Evolutionary conservation across 2,797 vertebrate genomes (phyloP).

Genomic region (Typhlichthys subterraneus): DNA sequence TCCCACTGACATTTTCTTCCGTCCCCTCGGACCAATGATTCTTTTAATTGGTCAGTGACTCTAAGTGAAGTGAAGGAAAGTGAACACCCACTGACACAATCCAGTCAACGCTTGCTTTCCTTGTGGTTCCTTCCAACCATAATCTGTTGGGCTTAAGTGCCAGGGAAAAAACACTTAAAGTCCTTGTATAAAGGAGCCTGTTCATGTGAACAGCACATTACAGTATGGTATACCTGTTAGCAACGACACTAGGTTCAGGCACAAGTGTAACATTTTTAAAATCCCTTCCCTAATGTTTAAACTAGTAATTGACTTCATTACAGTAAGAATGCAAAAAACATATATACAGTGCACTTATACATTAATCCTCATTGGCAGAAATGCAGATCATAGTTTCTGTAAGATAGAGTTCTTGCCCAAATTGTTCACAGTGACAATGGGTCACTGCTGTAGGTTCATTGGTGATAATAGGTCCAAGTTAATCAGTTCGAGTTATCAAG

Average conservation of each 20-base stretch:
- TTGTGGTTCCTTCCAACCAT: conserved; percentile 10
- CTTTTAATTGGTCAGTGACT: conserved; percentile 56
- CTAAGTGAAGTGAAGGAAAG: conserved; percentile 39
- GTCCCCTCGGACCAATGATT: not conserved
- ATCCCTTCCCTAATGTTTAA: not conserved
- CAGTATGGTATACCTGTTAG: conserved; percentile 35
- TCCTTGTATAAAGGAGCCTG: conserved; percentile 31
- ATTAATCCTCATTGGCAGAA: too few relatives aligned
- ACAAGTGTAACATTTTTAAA: conserved; percentile 8
- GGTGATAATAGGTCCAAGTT: too few relatives aligned
- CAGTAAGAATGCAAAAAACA: not conserved
- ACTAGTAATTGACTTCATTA: not conserved
- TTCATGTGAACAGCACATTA: conserved; percentile 34
- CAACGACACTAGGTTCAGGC: conserved; percentile 10
- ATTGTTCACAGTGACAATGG: too few relatives aligned
- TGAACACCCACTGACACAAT: conserved; percentile 32
- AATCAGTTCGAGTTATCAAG: too few relatives aligned
- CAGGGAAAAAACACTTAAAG: conserved; percentile 45
- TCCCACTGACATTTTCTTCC: too few relatives aligned
- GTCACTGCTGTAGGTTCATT: too few relatives aligned
- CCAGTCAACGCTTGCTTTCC: conserved; percentile 31
- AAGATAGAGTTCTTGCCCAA: not conserved
- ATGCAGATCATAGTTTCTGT: too few relatives aligned
- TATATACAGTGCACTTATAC: too few relatives aligned
- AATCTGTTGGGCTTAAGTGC: conserved; percentile 27